Conservation (phyloP, 2,888 invertebrate species). For the Phlogophora meticulosa region DNA sequence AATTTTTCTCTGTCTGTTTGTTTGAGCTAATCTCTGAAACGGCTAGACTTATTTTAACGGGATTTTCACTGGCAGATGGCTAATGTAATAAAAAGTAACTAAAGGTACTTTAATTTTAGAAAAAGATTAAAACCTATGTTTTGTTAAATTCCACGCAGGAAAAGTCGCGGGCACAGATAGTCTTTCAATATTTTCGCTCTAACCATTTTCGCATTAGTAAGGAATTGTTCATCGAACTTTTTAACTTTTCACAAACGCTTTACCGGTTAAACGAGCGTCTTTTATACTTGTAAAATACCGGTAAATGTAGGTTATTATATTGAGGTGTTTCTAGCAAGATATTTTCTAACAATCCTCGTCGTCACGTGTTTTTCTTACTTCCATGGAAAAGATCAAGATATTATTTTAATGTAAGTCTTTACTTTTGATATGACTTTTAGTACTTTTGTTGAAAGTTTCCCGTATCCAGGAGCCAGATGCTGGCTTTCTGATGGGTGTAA, state of each 20-base stretch:
- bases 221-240: slow-evolving; percentile 1
- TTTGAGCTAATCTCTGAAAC: too few species aligned
- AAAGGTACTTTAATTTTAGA: too few species aligned
- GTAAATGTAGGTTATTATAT: neutral
- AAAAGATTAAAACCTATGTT: too few species aligned
- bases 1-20: too few species aligned
- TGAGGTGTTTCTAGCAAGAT: neutral
- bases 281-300: neutral
- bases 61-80: too few species aligned
- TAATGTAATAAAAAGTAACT: too few species aligned
- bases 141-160: too few species aligned
- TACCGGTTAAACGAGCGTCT: neutral
- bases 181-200: too few species aligned
- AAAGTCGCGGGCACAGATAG: too few species aligned
- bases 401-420: slow-evolving; percentile 15
- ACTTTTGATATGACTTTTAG: slow-evolving; percentile 22
- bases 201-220: neutral
- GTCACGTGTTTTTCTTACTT: neutral
- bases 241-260: neutral
- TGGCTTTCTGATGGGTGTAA: slow-evolving; percentile 5
- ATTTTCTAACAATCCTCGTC: neutral
- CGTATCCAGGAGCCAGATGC: neutral
- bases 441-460: neutral
- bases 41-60: too few species aligned
- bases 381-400: neutral